A percentile compares a stretch with the other conserved stretches of the same genome.
phyloP scores from a whole-genome alignment of 2,888 invertebrate species.

The Athetis lepigone region DNA sequence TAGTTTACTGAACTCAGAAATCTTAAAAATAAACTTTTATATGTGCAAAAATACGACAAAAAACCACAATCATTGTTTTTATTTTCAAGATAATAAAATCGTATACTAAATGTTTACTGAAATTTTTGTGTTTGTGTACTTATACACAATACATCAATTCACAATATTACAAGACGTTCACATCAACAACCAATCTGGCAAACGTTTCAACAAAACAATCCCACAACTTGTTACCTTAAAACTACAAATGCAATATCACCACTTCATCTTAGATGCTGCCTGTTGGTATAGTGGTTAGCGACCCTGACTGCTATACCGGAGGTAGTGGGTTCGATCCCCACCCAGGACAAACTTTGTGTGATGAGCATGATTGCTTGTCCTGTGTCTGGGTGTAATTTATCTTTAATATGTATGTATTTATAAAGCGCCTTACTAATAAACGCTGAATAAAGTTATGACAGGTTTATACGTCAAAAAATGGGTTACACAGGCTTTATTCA shows the following conservation, averaged over 20 bases:
- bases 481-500: too few species aligned
- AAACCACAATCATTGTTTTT: constrained; percentile 12
- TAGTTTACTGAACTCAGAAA: constrained; percentile 7
- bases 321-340: too few species aligned
- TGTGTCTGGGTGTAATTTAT: too few species aligned
- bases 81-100: constrained; percentile 14
- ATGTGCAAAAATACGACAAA: constrained; percentile 7
- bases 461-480: too few species aligned
- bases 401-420: too few species aligned
- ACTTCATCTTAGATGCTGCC: too few species aligned
- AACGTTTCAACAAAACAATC: constrained; percentile 5
- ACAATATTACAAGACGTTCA: constrained; percentile 4
- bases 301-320: too few species aligned
- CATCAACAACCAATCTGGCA: constrained; percentile 11
- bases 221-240: background rate
- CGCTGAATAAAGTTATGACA: too few species aligned
- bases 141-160: constrained; percentile 4
- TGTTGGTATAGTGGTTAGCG: too few species aligned
- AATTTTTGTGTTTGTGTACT: constrained; percentile 5
- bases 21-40: constrained; percentile 25
- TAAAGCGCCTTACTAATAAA: too few species aligned
- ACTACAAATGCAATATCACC: background rate
- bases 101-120: constrained; percentile 8
- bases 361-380: too few species aligned
- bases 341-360: too few species aligned